Conservation (phyloP, 2,888 invertebrate genomes). For the Drosophila imparisetae region DNA sequence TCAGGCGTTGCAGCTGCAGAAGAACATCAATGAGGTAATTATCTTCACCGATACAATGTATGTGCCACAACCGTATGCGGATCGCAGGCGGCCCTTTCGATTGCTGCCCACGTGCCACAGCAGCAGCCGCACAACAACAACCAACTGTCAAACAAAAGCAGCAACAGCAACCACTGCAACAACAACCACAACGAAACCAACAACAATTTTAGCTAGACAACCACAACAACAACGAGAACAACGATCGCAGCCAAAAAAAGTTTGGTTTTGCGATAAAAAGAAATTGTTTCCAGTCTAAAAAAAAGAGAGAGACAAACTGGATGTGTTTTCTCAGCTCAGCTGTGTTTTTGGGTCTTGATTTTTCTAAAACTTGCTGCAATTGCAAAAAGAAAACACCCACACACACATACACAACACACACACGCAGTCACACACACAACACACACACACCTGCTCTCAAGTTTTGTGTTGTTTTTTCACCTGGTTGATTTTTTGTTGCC, state of each 20-base stretch:
- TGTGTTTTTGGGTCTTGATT: conserved; percentile 31
- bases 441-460: conserved; percentile 11
- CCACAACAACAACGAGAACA: conserved; percentile 38
- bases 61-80: conserved; percentile 72
- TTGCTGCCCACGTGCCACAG: conserved; percentile 45
- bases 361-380: conserved; percentile 34
- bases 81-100: conserved; percentile 75
- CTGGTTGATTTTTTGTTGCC: conserved; percentile 47
- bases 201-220: conserved; percentile 37
- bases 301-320: conserved; percentile 8
- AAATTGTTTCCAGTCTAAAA: conserved; percentile 80
- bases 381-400: conserved; percentile 31
- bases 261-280: conserved; percentile 83
- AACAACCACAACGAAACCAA: conserved; percentile 33
- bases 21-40: conserved; percentile 84
- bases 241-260: conserved; percentile 76
- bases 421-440: conserved; percentile 1
- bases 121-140: conserved; percentile 47
- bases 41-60: conserved; percentile 82
- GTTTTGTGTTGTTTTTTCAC: conserved; percentile 45
- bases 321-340: conserved; percentile 14
- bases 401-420: conserved; percentile 19
- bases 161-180: conserved; percentile 32
- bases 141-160: conserved; percentile 25
- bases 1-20: conserved; percentile 85